Evolutionary conservation across 2,888 invertebrate species (phyloP), one percentile per base, ranked within the genome.

Genomic region (Aromia moschata): DNA sequence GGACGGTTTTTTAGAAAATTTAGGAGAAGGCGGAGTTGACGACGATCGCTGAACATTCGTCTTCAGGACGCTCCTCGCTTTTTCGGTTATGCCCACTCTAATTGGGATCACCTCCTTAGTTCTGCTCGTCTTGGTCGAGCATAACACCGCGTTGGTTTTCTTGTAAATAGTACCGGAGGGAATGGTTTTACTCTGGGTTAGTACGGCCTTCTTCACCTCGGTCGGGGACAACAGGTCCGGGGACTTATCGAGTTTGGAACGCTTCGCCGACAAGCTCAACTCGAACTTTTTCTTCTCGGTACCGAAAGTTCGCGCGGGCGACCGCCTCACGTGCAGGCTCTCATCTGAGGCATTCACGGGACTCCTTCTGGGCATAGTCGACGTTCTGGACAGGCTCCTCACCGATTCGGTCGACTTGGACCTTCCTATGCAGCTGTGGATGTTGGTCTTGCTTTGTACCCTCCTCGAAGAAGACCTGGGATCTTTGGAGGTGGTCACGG

Each of bases 211-310:
- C 61, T 84, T 84, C 0, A 86, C 86, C 71, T 87, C 86, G 17
- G 83, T 83, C 0, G 87, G 85, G 0, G 87, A 86, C 36, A 85
- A 78, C 2, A 88, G 73, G 54, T 85, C 85, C 0, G 86, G 84
- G 25, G 87, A 82, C 64, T 80, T 81, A 45, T 80, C 77, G 20
- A 77, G 58, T 62, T 71, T 72, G n/a, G 58, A 37, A 20, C 64
- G 59, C 2, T 67, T 55, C 56, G 72, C 71, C 1, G 75, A 71
- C 17, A 77, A 57, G 37, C 75, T 76, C 44, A 80, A 76, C 68
- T 84, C 83, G 41, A 84, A 74, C 7, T 83, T 82, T 63, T 79
- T 81, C 69, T 85, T 85, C 65, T 85, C 85, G 43, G 80, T 82
- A 5, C 84, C 85, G 65, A 85, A 84, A 12, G 83, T 84, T 69